Base-by-base conservation (phyloP, 2,113 vertebrate genomes). In the Trinectes maculatus region DNA sequence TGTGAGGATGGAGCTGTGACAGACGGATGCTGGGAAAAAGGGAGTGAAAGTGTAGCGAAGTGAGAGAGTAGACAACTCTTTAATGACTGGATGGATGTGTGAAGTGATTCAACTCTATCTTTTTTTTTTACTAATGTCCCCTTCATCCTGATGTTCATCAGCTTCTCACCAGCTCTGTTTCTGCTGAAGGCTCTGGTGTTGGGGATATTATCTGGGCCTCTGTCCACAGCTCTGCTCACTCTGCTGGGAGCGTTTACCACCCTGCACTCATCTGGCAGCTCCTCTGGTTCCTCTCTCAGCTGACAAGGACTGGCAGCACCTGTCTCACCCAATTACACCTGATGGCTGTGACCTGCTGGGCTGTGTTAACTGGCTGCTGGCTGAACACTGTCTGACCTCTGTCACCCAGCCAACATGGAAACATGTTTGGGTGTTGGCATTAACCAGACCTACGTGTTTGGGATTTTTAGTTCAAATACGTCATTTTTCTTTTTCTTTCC, bases 301-400 rank as follows among this genome's bases (percentile, higher is more conserved):
- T 92, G 86, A 92, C 87, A 25, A 87, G 82, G 74, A 85, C 75
- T 89, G 89, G 87, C 87, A 85, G 85, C 51, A 59, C 63, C 82
- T 81, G 85, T 86, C 91, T 83, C 54, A 77, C 66, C 69, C 76
- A 91, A 91, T 92, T 91, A 89, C 80, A 79, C 36, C 65, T 79
- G 89, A 91, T 33, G 66, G 68, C 67, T 74, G 58, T 84, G 88
- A 91, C 85, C 89, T 57, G 46, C 40, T 25, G 59, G 63, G 61
- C 75, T 65, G 67, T 72, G 76, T 78, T 80, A 79, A 65, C 66
- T 67, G 83, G 67, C 47, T 63, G 63, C 71, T 79, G 69, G 57
- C 74, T 77, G 85, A 89, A 76, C 80, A 77, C 44, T 58, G 43
- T 60, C 37, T 87, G 82, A 87, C 83, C 77, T 80, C 70, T 71